These are phyloP conservation scores for Taxidea taxus DNA, from an alignment of 2,113 vertebrate species.

Conservation along the genomic window DNA sequence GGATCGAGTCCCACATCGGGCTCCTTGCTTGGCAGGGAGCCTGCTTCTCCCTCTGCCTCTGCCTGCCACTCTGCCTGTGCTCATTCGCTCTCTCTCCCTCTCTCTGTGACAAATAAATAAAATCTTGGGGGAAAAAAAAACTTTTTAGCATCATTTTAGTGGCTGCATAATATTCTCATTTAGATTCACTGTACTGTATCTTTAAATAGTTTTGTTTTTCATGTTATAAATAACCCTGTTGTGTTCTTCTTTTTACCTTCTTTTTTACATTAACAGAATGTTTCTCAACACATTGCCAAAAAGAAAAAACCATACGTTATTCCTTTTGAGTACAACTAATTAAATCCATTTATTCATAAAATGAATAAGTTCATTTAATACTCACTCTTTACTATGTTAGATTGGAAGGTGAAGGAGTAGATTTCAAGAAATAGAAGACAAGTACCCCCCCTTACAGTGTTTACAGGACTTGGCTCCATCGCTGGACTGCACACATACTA, in stretches of 20 bases:
- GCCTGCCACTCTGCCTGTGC: too few species aligned
- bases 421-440: background rate
- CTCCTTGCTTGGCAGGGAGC: too few species aligned
- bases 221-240: background rate
- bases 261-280: background rate
- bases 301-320: background rate
- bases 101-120: too few species aligned
- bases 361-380: background rate
- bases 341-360: conserved; percentile 36
- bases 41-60: too few species aligned
- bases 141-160: conserved; percentile 25
- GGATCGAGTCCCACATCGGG: too few species aligned
- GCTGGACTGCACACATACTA: background rate
- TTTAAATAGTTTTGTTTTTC: background rate
- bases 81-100: too few species aligned
- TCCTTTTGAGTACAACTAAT: conserved; percentile 13
- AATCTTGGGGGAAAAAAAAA: too few species aligned
- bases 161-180: background rate
- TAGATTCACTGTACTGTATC: background rate
- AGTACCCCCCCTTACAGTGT: background rate
- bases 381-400: background rate
- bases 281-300: background rate
- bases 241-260: background rate
- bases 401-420: background rate
- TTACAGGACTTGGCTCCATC: background rate